phyloP scores from a whole-genome alignment of 2,797 vertebrate species.

The Chrosomus eos region DNA sequence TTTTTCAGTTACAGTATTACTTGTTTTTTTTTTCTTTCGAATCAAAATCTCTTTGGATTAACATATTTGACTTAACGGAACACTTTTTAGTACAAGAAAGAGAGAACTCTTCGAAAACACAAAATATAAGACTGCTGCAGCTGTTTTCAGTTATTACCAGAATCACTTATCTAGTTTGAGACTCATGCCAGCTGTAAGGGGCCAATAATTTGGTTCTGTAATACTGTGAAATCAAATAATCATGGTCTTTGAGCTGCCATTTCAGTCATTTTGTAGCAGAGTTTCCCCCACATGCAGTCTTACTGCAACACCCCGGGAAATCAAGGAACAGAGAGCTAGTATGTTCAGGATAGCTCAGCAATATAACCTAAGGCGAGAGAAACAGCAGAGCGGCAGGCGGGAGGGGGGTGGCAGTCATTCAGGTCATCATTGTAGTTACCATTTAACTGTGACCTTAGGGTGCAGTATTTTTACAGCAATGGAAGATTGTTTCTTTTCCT shows the following conservation, averaged over 20 bases:
- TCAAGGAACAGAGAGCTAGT: conserved; percentile 48
- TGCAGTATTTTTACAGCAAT: neutral
- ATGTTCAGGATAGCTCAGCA: conserved; percentile 18
- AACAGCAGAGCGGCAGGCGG: neutral
- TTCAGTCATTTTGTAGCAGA: conserved; percentile 44
- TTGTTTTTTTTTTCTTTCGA: neutral
- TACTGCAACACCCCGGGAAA: conserved; percentile 54
- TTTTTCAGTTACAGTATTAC: neutral
- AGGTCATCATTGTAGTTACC: neutral
- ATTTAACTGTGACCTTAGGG: conserved; percentile 1
- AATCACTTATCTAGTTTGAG: conserved; percentile 23
- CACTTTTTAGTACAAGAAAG: neutral
- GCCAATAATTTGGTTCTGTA: conserved; percentile 54
- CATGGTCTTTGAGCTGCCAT: conserved; percentile 43
- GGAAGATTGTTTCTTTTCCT: neutral
- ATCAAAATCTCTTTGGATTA: neutral
- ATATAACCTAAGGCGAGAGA: conserved; percentile 38
- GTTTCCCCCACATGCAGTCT: conserved; percentile 17
- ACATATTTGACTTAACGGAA: neutral
- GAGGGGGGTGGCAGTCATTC: neutral
- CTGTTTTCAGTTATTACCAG: conserved; percentile 48
- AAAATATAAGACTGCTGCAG: conserved; percentile 24
- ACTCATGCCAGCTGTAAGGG: conserved; percentile 37
- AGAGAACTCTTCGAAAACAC: neutral
- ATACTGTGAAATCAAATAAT: conserved; percentile 59